Evolutionary conservation across 1,140 invertebrate species (phyloP).

Genomic region (Scaptomyza graminum): DNA sequence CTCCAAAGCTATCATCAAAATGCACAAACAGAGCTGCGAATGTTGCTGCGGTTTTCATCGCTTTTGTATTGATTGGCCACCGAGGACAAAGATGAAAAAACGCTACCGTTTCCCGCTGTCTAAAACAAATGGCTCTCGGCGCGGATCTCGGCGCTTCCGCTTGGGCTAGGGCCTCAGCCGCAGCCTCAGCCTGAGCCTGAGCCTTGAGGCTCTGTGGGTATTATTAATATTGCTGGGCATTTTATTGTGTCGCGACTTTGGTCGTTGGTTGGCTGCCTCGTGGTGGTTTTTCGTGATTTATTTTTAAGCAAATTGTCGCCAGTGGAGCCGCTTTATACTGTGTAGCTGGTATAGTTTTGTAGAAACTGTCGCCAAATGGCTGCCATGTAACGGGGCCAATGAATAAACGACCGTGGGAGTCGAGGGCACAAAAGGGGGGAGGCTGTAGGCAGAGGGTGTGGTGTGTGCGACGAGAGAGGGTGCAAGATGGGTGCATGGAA

Average conservation of each 20-base stretch:
- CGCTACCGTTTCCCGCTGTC: slow-evolving; percentile 18
- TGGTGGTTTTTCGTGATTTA: slow-evolving; percentile 69
- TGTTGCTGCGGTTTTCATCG: slow-evolving; percentile 4
- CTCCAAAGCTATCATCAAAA: not conserved
- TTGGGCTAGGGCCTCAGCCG: not conserved
- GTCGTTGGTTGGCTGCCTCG: slow-evolving; percentile 31
- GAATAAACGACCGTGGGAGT: slow-evolving; percentile 43
- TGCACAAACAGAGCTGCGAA: slow-evolving; percentile 2
- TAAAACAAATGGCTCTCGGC: slow-evolving; percentile 3
- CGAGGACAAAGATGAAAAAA: slow-evolving; percentile 1
- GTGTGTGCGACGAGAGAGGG: not conserved
- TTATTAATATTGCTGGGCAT: slow-evolving; percentile 70
- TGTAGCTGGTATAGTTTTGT: slow-evolving; percentile 13
- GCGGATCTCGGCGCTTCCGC: not conserved
- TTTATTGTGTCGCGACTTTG: slow-evolving; percentile 57
- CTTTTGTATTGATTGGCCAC: slow-evolving; percentile 18
- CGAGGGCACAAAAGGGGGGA: slow-evolving; percentile 2
- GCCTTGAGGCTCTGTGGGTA: slow-evolving; percentile 10
- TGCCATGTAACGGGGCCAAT: slow-evolving; percentile 70
- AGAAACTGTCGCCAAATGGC: slow-evolving; percentile 67
- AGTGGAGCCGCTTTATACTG: slow-evolving; percentile 23
- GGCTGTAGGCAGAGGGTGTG: not conserved
- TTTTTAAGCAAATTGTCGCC: slow-evolving; percentile 81
- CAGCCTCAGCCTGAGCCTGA: not conserved
- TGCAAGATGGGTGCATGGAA: slow-evolving; percentile 31